A percentile compares a stretch with the other conserved stretches of the same genome.
These are phyloP conservation scores for Campoletis raptor DNA, from an alignment of 2,888 invertebrate genomes.

Conservation along the genomic window DNA sequence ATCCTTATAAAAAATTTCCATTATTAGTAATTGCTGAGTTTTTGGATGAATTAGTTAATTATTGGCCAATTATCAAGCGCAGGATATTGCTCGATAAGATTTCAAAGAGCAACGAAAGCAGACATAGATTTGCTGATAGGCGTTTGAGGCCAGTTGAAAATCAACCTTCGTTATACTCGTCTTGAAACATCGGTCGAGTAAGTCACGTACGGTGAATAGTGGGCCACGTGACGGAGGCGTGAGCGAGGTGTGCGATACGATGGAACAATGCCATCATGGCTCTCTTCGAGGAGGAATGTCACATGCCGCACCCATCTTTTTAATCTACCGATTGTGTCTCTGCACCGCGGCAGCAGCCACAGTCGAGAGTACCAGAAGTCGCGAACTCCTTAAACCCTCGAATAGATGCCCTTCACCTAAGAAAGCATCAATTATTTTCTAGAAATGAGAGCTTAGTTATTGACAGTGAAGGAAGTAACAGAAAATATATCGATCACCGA, in stretches of 20 bases:
- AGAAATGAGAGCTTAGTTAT: background rate
- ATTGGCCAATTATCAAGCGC: slow-evolving; percentile 9
- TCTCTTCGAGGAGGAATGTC: slow-evolving; percentile 84
- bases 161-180: slow-evolving; percentile 54
- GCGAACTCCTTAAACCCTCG: slow-evolving; percentile 2
- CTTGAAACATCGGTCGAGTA: slow-evolving; percentile 71
- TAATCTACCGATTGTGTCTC: slow-evolving; percentile 71
- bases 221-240: slow-evolving; percentile 84
- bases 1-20: background rate
- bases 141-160: slow-evolving; percentile 66
- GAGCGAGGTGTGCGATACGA: slow-evolving; percentile 84
- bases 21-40: background rate
- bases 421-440: background rate
- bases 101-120: slow-evolving; percentile 2
- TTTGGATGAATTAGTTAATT: background rate
- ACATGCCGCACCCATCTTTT: slow-evolving; percentile 83
- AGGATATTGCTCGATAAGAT: slow-evolving; percentile 42
- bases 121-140: slow-evolving; percentile 46
- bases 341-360: slow-evolving; percentile 51
- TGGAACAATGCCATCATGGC: slow-evolving; percentile 84
- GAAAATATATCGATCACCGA: background rate
- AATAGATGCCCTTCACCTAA: background rate
- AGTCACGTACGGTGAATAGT: slow-evolving; percentile 84
- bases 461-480: background rate
- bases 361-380: slow-evolving; percentile 36